Evolutionary conservation across 1,140 invertebrate genomes (phyloP), one percentile per base, ranked within the genome.

Genomic region (Geopemphigus sp.): DNA sequence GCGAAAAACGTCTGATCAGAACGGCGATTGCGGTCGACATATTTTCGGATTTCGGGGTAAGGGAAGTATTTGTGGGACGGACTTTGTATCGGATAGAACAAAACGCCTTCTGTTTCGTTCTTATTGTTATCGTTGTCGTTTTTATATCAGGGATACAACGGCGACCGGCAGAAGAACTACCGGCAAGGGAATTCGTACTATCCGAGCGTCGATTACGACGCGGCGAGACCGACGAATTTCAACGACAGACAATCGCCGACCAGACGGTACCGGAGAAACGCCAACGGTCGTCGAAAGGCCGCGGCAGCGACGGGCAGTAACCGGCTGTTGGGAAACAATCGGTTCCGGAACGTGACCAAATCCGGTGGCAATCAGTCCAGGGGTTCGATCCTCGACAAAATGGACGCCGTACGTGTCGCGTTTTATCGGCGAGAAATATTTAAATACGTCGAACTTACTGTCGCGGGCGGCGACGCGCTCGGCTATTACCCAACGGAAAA

Each of bases 371-470:
- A 26, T 32, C 45, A 56, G 26, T 1, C 19, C 14, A 80, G 54
- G 80, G 61, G 50, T 50, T 73, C 63, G 11, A 73, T 53, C 12
- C 70, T 81, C 32, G 53, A 74, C 50, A 45, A 82, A 64, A 73
- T 82, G 29, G 56, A 82, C 12, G 63, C 81, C 26, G 80, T 82
- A 68, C 76, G 80, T 68, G 19, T 26, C 32, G n/a, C n/a, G 32
- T 39, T 39, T 39, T 39, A 39, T 39, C 32, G 32, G 32, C 3
- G 32, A 8, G 32, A 39, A 39, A 39, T 39, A 3, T 39, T 4
- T 39, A 39, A 8, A n/a, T n/a, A n/a, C n/a, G n/a, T n/a, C n/a
- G n/a, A n/a, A n/a, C n/a, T 39, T 3, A 8, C 32, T 8, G 32
- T 39, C 32, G 32, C 8, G 32, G 32, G 8, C 32, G 8, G 8